Conservation (phyloP, 2,888 invertebrate genomes). For the Tetanocera ferruginea region DNA sequence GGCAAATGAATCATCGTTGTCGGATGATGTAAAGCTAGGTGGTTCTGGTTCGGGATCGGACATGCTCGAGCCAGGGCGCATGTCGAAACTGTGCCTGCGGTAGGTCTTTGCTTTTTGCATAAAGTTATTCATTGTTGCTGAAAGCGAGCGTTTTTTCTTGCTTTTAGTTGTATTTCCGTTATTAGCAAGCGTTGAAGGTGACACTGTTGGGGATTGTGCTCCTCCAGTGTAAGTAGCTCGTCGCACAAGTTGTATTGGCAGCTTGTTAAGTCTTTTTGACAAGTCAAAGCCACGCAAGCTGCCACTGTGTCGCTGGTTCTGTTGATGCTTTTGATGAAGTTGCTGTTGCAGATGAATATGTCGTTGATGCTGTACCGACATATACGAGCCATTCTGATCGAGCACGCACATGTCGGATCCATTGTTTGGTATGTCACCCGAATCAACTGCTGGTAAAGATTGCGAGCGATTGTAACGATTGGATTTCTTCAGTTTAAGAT, state of each 20-base stretch:
- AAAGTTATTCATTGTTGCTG: slow-evolving; percentile 87
- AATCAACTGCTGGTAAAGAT: slow-evolving; percentile 80
- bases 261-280: slow-evolving; percentile 58
- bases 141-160: slow-evolving; percentile 79
- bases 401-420: slow-evolving; percentile 50
- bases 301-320: neutral
- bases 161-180: slow-evolving; percentile 35
- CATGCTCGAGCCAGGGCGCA: slow-evolving; percentile 75
- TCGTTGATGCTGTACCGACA: slow-evolving; percentile 56
- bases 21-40: slow-evolving; percentile 63
- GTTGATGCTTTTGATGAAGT: slow-evolving; percentile 50
- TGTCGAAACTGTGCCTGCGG: slow-evolving; percentile 69
- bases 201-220: neutral
- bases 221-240: slow-evolving; percentile 51
- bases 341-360: slow-evolving; percentile 50
- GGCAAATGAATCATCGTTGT: slow-evolving; percentile 60
- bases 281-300: slow-evolving; percentile 47
- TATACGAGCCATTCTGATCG: slow-evolving; percentile 57
- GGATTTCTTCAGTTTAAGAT: slow-evolving; percentile 71
- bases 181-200: slow-evolving; percentile 9
- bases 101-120: slow-evolving; percentile 83
- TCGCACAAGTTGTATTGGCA: slow-evolving; percentile 59
- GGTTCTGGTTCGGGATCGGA: slow-evolving; percentile 80
- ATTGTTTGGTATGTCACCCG: slow-evolving; percentile 71
- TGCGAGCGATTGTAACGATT: slow-evolving; percentile 77